Percentiles rank a stretch among this genome's conserved stretches.
Evolutionary conservation across 2,113 vertebrate genomes (phyloP).

Genomic region (Nycticryphes semicollaris): DNA sequence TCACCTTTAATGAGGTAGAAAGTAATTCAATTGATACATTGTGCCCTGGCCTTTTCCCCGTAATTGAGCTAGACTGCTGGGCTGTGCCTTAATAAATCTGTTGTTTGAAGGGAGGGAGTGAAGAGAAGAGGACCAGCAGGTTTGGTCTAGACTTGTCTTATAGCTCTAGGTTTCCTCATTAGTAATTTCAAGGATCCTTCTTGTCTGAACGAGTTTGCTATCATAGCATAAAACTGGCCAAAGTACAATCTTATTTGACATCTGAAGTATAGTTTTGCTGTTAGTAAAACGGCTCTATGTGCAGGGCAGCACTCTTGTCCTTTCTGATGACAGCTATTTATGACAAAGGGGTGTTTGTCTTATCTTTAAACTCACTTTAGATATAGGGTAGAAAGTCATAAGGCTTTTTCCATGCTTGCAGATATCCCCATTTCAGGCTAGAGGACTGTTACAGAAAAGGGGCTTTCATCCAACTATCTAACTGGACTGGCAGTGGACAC

Average conservation of each 20-base stretch:
- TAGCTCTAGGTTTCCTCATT: background rate
- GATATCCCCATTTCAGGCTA: background rate
- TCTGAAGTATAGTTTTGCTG: background rate
- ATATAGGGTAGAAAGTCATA: background rate
- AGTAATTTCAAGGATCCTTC: background rate
- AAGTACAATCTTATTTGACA: background rate
- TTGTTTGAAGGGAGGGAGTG: background rate
- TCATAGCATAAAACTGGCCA: background rate
- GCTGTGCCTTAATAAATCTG: conserved; percentile 8
- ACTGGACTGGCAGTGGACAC: background rate
- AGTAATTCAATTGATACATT: conserved; percentile 33
- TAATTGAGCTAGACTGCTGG: conserved; percentile 52
- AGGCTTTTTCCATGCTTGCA: background rate
- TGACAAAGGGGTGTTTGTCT: background rate
- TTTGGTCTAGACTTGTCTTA: background rate
- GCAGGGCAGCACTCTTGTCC: background rate
- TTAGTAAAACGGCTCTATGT: background rate
- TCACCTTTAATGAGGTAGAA: conserved; percentile 68
- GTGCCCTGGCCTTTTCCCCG: conserved; percentile 24
- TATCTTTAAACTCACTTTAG: background rate
- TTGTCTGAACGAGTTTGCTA: background rate
- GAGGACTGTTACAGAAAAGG: background rate
- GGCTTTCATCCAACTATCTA: background rate
- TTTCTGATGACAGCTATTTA: background rate
- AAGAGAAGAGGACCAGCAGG: background rate